A percentile compares a stretch with the other conserved stretches of the same genome.
Evolutionary conservation across 2,797 vertebrate species (phyloP).

Genomic region (Holocentrus rufus): DNA sequence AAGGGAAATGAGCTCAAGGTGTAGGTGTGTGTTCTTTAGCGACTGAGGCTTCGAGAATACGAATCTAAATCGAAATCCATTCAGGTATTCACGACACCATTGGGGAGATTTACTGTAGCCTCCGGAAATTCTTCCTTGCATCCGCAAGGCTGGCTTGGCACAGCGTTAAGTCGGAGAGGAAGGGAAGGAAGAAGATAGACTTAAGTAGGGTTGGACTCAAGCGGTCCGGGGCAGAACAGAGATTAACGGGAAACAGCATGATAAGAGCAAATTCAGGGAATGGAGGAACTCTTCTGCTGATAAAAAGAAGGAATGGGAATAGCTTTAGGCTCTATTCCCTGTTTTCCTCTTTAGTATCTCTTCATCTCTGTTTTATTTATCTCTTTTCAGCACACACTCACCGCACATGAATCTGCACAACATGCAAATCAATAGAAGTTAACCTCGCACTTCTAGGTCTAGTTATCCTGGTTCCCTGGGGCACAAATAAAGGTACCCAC

Average conservation of each 20-base stretch:
- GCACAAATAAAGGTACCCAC: neutral
- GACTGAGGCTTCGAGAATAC: slow-evolving; percentile 54
- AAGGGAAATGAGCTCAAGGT: slow-evolving; percentile 61
- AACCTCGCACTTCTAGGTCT: neutral
- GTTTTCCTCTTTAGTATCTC: neutral
- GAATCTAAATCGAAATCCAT: slow-evolving; percentile 61
- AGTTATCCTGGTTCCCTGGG: neutral
- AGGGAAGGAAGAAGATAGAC: slow-evolving; percentile 45
- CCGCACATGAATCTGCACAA: neutral
- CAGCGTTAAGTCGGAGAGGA: slow-evolving; percentile 6
- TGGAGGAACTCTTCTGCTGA: neutral
- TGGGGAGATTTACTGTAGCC: slow-evolving; percentile 53
- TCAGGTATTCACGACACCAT: slow-evolving; percentile 63
- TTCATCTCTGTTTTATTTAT: neutral
- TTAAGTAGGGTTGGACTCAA: slow-evolving; percentile 35
- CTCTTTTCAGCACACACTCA: neutral
- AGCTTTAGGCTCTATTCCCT: neutral
- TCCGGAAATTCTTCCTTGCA: slow-evolving; percentile 55
- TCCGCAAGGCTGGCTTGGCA: slow-evolving; percentile 42
- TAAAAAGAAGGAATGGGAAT: slow-evolving; percentile 3
- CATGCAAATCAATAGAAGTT: neutral
- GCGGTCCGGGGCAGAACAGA: slow-evolving; percentile 30
- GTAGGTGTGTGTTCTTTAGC: slow-evolving; percentile 36
- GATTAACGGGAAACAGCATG: neutral
- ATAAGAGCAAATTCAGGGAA: slow-evolving; percentile 10